A percentile compares a stretch with the other conserved stretches of the same genome.
phyloP scores from a whole-genome alignment of 2,888 invertebrate species.

The Neoitamus cyanurus region DNA sequence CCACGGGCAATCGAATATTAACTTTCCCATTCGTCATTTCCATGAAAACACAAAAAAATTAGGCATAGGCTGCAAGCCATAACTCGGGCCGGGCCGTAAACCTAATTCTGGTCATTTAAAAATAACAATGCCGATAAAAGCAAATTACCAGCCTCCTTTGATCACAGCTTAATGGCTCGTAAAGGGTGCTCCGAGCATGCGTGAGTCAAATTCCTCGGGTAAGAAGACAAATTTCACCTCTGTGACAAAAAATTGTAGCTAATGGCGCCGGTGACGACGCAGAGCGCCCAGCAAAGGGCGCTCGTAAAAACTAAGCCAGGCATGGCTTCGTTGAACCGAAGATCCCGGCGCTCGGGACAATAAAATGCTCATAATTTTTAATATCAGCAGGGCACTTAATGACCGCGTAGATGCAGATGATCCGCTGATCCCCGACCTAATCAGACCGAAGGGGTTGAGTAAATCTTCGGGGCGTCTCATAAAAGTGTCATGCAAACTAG shows the following conservation, averaged over 20 bases:
- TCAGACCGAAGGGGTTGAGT: conserved; percentile 3
- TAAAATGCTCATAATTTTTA: background rate
- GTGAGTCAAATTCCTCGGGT: background rate
- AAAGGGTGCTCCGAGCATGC: background rate
- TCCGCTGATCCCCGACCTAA: background rate
- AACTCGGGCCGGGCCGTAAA: background rate
- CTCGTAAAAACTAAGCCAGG: background rate
- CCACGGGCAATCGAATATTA: background rate
- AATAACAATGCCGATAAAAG: conserved; percentile 3
- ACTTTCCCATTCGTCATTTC: background rate
- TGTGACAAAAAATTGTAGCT: background rate
- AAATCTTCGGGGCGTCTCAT: conserved; percentile 32
- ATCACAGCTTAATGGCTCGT: background rate
- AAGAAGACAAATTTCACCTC: background rate
- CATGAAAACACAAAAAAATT: background rate
- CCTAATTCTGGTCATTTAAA: background rate
- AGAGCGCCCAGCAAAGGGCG: background rate
- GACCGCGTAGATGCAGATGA: background rate
- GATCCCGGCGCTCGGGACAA: background rate
- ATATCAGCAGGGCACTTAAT: background rate
- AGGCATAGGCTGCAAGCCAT: background rate
- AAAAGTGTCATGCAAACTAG: conserved; percentile 15
- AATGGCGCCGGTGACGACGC: background rate
- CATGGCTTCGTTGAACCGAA: background rate
- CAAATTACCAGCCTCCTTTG: background rate